Evolutionary conservation across 2,797 vertebrate genomes (phyloP).

Genomic region (Gambusia yucatana): DNA sequence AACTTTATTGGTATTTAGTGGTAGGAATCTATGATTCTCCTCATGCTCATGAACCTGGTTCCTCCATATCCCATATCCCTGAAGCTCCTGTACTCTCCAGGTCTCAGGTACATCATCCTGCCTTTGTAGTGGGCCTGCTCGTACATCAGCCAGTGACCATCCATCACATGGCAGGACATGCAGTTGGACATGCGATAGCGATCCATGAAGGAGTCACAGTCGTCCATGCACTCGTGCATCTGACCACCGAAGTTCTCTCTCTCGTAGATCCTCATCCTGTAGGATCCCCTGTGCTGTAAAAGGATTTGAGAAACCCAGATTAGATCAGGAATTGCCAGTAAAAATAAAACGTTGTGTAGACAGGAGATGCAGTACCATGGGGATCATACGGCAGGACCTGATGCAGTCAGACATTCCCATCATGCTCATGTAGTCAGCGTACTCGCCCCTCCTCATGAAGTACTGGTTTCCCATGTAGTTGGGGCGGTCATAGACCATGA

Average conservation of each 20-base stretch:
- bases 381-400: constrained; percentile 75
- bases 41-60: constrained; percentile 56
- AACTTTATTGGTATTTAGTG: constrained; percentile 3
- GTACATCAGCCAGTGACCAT: neutral
- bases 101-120: constrained; percentile 73
- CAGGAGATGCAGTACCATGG: constrained; percentile 57
- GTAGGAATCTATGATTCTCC: constrained; percentile 66
- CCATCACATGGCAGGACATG: constrained; percentile 72
- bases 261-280: constrained; percentile 74
- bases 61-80: constrained; percentile 64
- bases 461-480: constrained; percentile 76
- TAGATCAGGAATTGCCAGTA: neutral
- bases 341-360: neutral
- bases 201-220: constrained; percentile 73
- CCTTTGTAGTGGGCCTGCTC: constrained; percentile 61
- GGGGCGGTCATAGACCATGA: constrained; percentile 70
- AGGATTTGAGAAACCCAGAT: constrained; percentile 30
- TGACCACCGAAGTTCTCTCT: constrained; percentile 69
- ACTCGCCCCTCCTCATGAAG: constrained; percentile 62
- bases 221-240: constrained; percentile 68
- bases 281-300: constrained; percentile 67
- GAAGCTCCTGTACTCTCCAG: constrained; percentile 78
- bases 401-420: constrained; percentile 41
- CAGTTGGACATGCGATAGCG: constrained; percentile 67
- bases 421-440: constrained; percentile 60